Base-by-base conservation (phyloP, 2,888 invertebrate genomes). In the Ochropacha duplaris region DNA sequence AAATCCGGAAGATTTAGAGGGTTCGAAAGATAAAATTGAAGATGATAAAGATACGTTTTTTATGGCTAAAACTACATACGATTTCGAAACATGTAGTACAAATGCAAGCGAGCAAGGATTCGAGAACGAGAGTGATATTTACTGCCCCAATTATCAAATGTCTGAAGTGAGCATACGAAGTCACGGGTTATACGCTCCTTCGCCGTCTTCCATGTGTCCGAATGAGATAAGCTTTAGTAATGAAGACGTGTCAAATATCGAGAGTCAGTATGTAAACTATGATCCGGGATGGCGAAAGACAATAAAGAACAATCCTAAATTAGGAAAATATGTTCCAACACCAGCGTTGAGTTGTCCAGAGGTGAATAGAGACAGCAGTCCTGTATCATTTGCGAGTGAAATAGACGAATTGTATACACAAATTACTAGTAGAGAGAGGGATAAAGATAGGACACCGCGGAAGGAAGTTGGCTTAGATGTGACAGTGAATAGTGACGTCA, bases 401-500 rank as follows among this genome's bases (percentile, higher is more conserved):
- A 87, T 96, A 54, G 96, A 96, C 72, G 95, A 95, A 75, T 86
- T 96, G 9, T 96, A 96, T 77, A 95, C 96, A 68, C 95, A 95
- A 73, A 96, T 96, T 50, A 93, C 94, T 16, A 89, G 94, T 68
- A 76, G 90, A 64, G 87, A 88, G 57, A 81, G 88, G 59, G 86
- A 88, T 56, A 82, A 84, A 57, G 86, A 88, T 8, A 83, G 87
- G 66, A 72, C 80, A 54, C 71, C 76, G 52, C 66, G 84, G 19
- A 84, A 83, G 55, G 87, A 88, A 8, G 71, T 76, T 39, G 86
- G 81, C 12, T 61, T 90, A 49, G 91, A 91, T 59, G 84, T 86
- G 68, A 90, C 92, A 14, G 78, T 88, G 61, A 90, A 86, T 56
- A 90, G 92, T 82, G 92, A 92, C 70, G 86, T 88, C 66, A 91